These are phyloP conservation scores for Tyrophagus putrescentiae DNA, from an alignment of 1,140 invertebrate genomes.

Conservation along the genomic window DNA sequence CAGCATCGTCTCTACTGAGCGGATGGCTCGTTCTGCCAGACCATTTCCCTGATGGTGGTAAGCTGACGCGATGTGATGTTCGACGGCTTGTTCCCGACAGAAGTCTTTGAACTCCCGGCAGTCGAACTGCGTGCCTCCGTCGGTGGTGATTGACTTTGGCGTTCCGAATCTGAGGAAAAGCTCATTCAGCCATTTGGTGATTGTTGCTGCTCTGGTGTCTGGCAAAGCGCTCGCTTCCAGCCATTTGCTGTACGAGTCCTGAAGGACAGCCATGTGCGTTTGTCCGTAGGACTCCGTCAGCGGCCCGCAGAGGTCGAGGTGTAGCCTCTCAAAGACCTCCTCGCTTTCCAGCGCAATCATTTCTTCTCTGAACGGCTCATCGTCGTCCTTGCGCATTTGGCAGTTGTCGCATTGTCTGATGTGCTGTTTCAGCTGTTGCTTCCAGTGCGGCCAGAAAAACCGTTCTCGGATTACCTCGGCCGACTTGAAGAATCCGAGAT, in stretches of 20 bases:
- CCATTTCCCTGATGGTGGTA: background rate
- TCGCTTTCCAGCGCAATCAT: background rate
- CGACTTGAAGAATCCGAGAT: background rate
- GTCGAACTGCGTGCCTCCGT: conserved; percentile 1
- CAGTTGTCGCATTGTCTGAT: background rate
- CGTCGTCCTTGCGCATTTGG: background rate
- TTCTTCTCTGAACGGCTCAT: background rate
- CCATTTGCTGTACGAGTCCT: background rate
- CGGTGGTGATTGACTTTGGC: background rate
- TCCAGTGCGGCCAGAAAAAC: background rate
- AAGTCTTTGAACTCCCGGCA: background rate
- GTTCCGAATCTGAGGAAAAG: background rate
- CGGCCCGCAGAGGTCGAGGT: background rate
- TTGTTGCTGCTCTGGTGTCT: background rate
- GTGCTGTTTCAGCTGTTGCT: background rate
- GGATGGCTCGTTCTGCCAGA: background rate
- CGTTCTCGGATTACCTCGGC: background rate
- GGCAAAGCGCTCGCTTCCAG: background rate
- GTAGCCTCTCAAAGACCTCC: background rate
- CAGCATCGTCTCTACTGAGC: background rate
- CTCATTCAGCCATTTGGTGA: background rate
- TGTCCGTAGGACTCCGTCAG: background rate
- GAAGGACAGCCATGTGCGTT: background rate
- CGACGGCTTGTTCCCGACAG: background rate
- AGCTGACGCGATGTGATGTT: background rate